A percentile compares a stretch with the other conserved stretches of the same genome.
Conservation (phyloP, 2,888 invertebrate species). For the Diaprepes abbreviatus region DNA sequence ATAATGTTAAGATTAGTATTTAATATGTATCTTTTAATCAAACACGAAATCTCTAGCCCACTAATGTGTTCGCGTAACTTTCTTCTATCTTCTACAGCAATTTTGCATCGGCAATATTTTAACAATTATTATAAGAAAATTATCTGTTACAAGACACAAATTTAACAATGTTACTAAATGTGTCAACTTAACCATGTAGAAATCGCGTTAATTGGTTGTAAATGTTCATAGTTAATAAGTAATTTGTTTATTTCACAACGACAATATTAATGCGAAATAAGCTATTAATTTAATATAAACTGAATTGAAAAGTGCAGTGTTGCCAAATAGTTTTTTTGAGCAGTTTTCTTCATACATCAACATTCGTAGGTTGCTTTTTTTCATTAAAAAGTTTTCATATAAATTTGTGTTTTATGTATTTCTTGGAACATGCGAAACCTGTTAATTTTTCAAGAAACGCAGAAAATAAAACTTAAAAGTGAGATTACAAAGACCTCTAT, state of each 20-base stretch:
- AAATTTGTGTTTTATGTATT: too few species aligned
- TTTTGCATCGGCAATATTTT: conserved; percentile 28
- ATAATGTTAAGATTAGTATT: conserved; percentile 4
- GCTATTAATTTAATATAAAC: too few species aligned
- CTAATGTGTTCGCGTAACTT: conserved; percentile 13
- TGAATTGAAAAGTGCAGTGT: too few species aligned
- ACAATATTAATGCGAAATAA: too few species aligned
- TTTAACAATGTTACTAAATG: not conserved
- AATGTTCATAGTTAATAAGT: not conserved
- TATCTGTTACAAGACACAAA: conserved; percentile 19
- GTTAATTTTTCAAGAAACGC: too few species aligned
- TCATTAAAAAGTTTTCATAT: too few species aligned
- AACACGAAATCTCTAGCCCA: conserved; percentile 2
- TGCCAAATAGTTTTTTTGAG: too few species aligned
- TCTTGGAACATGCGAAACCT: too few species aligned
- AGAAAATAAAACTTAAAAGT: too few species aligned
- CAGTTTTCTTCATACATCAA: too few species aligned
- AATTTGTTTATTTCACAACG: not conserved
- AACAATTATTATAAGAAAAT: conserved; percentile 32
- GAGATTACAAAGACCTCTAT: too few species aligned
- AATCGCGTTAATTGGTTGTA: not conserved
- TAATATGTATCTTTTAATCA: conserved; percentile 19
- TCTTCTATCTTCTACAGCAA: conserved; percentile 28
- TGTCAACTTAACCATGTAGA: conserved; percentile 11
- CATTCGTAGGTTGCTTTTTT: too few species aligned